These are phyloP conservation scores for Drepanosiphum platanoidis DNA, from an alignment of 2,888 invertebrate species.

Conservation along the genomic window DNA sequence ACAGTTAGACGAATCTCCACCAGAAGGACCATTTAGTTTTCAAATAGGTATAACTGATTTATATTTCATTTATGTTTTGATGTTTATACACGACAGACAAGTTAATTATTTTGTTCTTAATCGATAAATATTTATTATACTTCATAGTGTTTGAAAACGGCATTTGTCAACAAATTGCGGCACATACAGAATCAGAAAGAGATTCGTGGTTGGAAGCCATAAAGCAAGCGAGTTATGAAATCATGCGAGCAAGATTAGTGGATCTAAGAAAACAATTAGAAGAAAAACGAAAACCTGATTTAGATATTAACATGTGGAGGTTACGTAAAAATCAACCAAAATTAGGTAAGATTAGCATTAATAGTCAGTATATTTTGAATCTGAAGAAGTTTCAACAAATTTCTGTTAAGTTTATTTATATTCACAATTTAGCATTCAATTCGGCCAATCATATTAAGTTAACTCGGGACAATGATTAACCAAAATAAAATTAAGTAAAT, in stretches of 20 bases:
- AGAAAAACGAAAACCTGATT: slow-evolving; percentile 72
- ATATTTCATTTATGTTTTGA: background rate
- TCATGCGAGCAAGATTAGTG: slow-evolving; percentile 79
- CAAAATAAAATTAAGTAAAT: too few relatives aligned
- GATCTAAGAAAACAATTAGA: slow-evolving; percentile 75
- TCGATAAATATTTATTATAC: background rate
- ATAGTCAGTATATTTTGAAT: background rate
- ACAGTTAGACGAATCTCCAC: slow-evolving; percentile 73
- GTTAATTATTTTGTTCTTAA: background rate
- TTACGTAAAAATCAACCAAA: slow-evolving; percentile 73
- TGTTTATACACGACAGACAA: background rate
- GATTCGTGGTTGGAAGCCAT: slow-evolving; percentile 87
- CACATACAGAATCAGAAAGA: slow-evolving; percentile 82
- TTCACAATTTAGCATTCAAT: too few relatives aligned
- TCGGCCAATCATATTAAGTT: too few relatives aligned
- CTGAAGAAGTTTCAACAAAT: background rate
- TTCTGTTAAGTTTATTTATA: too few relatives aligned
- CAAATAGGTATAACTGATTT: slow-evolving; percentile 75
- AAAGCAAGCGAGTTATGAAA: slow-evolving; percentile 84
- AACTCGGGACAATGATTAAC: too few relatives aligned
- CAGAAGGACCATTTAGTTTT: slow-evolving; percentile 82
- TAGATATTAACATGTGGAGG: slow-evolving; percentile 78
- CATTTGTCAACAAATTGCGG: slow-evolving; percentile 81
- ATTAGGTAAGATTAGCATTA: slow-evolving; percentile 57
- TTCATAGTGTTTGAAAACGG: slow-evolving; percentile 83